Percentiles rank a stretch among this genome's conserved stretches.
phyloP scores from a whole-genome alignment of 1,140 invertebrate genomes.

The Brachionus sp. region DNA sequence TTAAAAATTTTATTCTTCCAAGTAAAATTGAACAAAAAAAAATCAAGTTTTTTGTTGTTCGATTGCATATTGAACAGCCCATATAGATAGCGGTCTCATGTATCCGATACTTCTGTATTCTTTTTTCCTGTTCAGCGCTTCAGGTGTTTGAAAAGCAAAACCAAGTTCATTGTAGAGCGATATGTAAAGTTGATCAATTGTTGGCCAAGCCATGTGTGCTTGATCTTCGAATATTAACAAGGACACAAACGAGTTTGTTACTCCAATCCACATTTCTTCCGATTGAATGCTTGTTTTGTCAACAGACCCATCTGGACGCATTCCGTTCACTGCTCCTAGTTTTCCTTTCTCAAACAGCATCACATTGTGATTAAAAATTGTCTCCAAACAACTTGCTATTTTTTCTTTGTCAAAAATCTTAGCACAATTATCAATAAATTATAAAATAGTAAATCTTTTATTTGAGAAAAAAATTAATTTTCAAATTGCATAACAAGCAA shows the following conservation, averaged over 20 bases:
- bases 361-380: conserved; percentile 79
- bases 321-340: conserved; percentile 87
- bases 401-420: conserved; percentile 64
- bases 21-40: no score
- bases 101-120: conserved; percentile 80
- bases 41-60: background rate
- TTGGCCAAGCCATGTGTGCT: conserved; percentile 76
- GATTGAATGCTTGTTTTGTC: conserved; percentile 76
- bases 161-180: conserved; percentile 76
- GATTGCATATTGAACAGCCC: conserved; percentile 79
- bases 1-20: no score
- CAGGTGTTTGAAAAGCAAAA: conserved; percentile 81
- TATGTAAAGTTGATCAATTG: conserved; percentile 77
- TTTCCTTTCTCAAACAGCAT: conserved; percentile 71
- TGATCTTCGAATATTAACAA: conserved; percentile 81
- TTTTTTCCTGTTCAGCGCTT: conserved; percentile 75
- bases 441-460: background rate
- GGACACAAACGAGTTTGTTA: conserved; percentile 76
- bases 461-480: background rate
- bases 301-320: conserved; percentile 68
- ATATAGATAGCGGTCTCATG: conserved; percentile 83
- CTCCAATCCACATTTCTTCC: conserved; percentile 86
- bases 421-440: conserved; percentile 45
- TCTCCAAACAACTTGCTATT: conserved; percentile 69
- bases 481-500: background rate